phyloP scores from a whole-genome alignment of 2,888 invertebrate species.

The Meghimatium bilineatum region DNA sequence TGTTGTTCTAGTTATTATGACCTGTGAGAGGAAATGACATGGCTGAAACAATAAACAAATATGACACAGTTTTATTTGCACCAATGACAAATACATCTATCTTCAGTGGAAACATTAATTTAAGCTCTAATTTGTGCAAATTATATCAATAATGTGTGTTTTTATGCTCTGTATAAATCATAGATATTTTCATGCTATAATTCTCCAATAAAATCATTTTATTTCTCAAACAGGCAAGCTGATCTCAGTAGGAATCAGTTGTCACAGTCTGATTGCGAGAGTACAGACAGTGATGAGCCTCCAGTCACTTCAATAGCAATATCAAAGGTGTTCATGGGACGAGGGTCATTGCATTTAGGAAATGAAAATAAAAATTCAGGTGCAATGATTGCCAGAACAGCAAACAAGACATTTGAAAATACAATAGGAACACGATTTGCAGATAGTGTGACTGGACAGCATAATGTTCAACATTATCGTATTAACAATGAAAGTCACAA shows the following conservation, averaged over 20 bases:
- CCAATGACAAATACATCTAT: too few species aligned
- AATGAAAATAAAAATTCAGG: background rate
- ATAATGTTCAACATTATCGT: background rate
- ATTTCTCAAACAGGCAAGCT: background rate
- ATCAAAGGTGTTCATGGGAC: background rate
- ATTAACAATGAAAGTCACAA: too few species aligned
- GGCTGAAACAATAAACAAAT: too few species aligned
- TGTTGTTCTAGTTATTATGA: too few species aligned
- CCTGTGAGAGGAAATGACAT: too few species aligned
- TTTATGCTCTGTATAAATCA: background rate
- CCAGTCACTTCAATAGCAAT: background rate
- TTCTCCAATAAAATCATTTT: background rate
- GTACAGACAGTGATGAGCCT: background rate
- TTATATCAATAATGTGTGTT: background rate
- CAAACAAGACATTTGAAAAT: background rate
- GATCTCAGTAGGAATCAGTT: background rate
- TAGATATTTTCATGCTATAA: background rate
- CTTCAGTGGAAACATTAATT: too few species aligned
- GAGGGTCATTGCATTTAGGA: background rate
- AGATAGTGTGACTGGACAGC: background rate
- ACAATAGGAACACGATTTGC: background rate
- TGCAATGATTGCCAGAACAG: background rate
- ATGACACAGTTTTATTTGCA: too few species aligned
- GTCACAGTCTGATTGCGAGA: background rate
- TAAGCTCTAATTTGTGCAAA: too few species aligned